Evolutionary conservation across 2,113 vertebrate genomes (phyloP), one percentile per base, ranked within the genome.

Genomic region (Tragulus kanchil): DNA sequence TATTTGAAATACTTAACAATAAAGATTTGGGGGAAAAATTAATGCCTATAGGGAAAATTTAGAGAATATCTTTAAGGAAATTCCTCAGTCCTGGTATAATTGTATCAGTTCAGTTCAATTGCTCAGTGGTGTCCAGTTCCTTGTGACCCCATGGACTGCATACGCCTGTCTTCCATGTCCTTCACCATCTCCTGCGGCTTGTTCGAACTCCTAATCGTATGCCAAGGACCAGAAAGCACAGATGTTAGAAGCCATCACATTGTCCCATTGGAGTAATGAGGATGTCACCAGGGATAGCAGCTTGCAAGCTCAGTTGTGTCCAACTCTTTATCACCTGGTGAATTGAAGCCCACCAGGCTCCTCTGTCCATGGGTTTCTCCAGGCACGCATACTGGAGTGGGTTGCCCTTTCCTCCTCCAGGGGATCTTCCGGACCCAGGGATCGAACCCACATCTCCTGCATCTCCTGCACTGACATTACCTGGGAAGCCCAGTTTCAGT

Each of bases 1-100:
- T 89, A 36, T 42, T 89, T 89, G 59, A 90, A 86, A 26, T 26
- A 65, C 86, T 95, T 89, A 90, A 45, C n/a, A n/a, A 54, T 77
- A 87, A 93, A 65, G 56, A 67, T 71, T 90, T 0, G 0, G 26
- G 5, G 28, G 9, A 3, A 14, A 36, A 77, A 52, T 58, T n/a
- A 73, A 77, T 84, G 50, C 28, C 93, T 90, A 19, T 36, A 50
- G 85, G 82, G 25, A 62, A 93, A 93, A 89, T 52, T 28, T 0
- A 85, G 36, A 31, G 15, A 93, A 75, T 75, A 69, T 42, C 64
- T 97, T 71, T 78, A 89, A 96, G 56, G 31, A 52, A n/a, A 62
- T 94, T 62, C 1, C 81, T 28, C 9, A 45, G 73, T 2, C 16
- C 54, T 13, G n/a, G 26, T 26, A 91, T 50, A 83, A 89, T 11